Evolutionary conservation across 2,888 invertebrate genomes (phyloP), one percentile per base, ranked within the genome.

Genomic region (Eupithecia dodoneata): DNA sequence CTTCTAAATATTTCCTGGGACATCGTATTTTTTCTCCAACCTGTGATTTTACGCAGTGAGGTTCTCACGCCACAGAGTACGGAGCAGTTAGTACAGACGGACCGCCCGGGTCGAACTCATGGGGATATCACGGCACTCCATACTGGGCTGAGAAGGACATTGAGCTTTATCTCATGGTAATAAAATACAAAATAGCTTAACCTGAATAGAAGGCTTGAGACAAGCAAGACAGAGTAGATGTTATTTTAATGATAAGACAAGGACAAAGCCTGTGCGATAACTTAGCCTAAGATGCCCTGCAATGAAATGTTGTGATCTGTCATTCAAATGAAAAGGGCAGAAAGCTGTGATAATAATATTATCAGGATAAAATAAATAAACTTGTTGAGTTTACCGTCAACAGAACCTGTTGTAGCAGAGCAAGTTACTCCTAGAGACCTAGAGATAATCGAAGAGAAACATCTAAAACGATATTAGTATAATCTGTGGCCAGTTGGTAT

Each of bases 11-110:
- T 55, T 77, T 69, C 72, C 72, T 76, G 45, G 76, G 77, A 76
- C 78, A 69, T 80, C 73, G 74, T 75, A 74, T 83, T 82, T 84
- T 82, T 84, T 80, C 79, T 52, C 18, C n/a, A 79, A 77, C 81
- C 63, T 47, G 70, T 82, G 86, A 87, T 88, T 88, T 87, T 85
- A 87, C 85, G 87, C 85, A 83, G 79, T 66, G 76, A 75, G 78
- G 84, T 88, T 89, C 88, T 85, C 89, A 88, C 89, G 87, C 86
- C 85, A 78, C 82, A 74, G 79, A 15, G 30, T 45, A 75, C 66
- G 30, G 7, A 65, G 44, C 42, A 76, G 65, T 69, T 47, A 69
- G 45, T 79, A 74, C 12, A 4, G 59, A n/a, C 67, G 67, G 81
- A 79, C 81, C 81, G 81, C 81, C 81, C 78, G 74, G 78, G 70